Base-by-base conservation (phyloP, 2,797 vertebrate species). In the Gouania willdenowi region DNA sequence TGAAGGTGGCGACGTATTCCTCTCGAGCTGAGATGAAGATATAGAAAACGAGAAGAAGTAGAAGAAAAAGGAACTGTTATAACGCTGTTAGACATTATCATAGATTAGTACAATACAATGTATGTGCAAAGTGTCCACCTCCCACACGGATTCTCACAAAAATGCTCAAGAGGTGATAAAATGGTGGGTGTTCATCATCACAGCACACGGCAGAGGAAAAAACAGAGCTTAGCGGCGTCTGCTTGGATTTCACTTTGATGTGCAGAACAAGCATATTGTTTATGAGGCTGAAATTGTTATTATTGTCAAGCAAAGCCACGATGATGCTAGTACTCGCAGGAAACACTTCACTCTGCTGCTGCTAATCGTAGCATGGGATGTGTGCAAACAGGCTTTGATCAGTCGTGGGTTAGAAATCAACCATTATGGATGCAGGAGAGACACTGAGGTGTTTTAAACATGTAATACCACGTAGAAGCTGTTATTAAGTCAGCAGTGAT, bases 1-100 rank as follows among this genome's bases (percentile, higher is more conserved):
- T 98, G 88, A 98, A 98, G 2, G 96, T 98, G 0, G 96, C 96
- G 36, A 98, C 93, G n/a, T 94, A 94, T 72, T 98, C 96, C 89
- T 98, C 95, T 53, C 94, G 95, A 68, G 92, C 96, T 98, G 83
- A 23, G 69, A 51, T 52, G 27, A 73, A 62, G 70, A 71, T 47
- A 20, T 39, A 61, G 20, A 38, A 33, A 24, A 23, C 9, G 38
- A 11, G 24, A 36, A 46, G 44, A 41, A 42, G 25, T 25, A 29
- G 17, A 28, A 25, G 29, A 12, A 12, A 32, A 55, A 55, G 17
- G 12, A 45, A 33, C 14, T 36, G 39, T 77, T 71, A 65, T 40
- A 58, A 8, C 49, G 17, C 21, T 48, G 55, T 37, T 32, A 10
- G 62, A 56, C 37, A 63, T 52, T 46, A 50, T 68, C 25, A 54